Evolutionary conservation across 2,797 vertebrate species (phyloP).

Genomic region (Eurystomus glaucurus): DNA sequence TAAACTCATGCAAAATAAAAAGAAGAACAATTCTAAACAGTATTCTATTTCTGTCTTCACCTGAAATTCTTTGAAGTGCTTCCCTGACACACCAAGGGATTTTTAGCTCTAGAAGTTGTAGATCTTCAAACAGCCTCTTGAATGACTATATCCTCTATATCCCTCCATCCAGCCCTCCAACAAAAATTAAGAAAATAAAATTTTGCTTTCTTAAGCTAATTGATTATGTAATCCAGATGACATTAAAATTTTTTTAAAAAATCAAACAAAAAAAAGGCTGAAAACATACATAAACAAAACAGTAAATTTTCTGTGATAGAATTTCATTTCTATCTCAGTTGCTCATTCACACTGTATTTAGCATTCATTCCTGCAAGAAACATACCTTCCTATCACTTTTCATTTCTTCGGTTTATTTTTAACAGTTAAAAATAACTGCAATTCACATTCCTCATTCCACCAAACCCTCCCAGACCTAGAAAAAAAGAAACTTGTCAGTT

Average conservation of each 20-base stretch:
- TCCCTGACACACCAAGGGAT: accelerated
- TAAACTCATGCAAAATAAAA: not conserved
- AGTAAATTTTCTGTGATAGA: not conserved
- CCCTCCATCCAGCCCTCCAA: not conserved
- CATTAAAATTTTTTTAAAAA: not conserved
- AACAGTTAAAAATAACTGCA: not conserved
- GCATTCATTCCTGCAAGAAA: not conserved
- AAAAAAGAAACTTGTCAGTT: accelerated
- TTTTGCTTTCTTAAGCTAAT: not conserved
- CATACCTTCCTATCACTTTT: not conserved
- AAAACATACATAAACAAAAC: not conserved
- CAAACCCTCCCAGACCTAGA: not conserved
- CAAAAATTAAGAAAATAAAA: not conserved
- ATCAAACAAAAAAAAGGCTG: not conserved
- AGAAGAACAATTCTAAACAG: not conserved
- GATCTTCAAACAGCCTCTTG: not conserved
- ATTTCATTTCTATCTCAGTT: not conserved
- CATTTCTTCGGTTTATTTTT: not conserved
- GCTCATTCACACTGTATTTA: not conserved
- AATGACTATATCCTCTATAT: not conserved
- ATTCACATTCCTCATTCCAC: not conserved
- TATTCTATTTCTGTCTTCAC: not conserved
- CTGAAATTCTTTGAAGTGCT: not conserved
- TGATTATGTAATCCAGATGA: not conserved
- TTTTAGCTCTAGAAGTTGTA: not conserved